Base-by-base conservation (phyloP, 2,888 invertebrate genomes). In the Lasioglossum morio region DNA sequence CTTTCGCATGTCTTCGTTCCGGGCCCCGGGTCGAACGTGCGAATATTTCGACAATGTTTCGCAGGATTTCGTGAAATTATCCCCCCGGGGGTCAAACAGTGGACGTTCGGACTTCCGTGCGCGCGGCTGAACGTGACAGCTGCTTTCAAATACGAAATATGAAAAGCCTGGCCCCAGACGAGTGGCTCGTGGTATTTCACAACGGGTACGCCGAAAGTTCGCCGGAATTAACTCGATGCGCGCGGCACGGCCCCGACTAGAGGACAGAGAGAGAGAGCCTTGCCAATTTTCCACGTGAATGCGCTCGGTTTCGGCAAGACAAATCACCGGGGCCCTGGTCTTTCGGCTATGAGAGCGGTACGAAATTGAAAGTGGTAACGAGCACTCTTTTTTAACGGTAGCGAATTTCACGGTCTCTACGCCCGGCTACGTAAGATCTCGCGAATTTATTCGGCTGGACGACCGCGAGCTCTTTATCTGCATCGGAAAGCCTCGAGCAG, bases 121-220 rank as follows among this genome's bases (percentile, higher is more conserved):
- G 43, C 27, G 63, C 80, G 69, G 63, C 85, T 89, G 84, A 77
- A 79, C 72, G 76, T 89, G 89, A 84, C 79, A 78, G 84, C 80
- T 72, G 81, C 76, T 87, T 89, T 88, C 77, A 81, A 84, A 88
- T 84, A 76, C 72, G 85, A 89, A 81, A 83, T 89, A 82, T 74
- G 81, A 85, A 84, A 80, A 87, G 82, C 84, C 84, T 77, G 80
- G 75, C 77, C 74, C 70, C 43, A 70, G 75, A 77, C 79, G 79
- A 84, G 82, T 85, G 77, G 78, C 70, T 81, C 66, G 63, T 53
- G 81, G 46, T 73, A 73, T 70, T 82, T 79, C 40, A 57, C 40
- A 57, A 66, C 34, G 37, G n/a, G 76, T 48, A 74, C 60, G 34
- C 19, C 37, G 69, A 70, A 76, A 60, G 73, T 77, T 63, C 43